These are phyloP conservation scores for Chalcis sispes DNA, from an alignment of 2,888 invertebrate genomes.

Conservation along the genomic window DNA sequence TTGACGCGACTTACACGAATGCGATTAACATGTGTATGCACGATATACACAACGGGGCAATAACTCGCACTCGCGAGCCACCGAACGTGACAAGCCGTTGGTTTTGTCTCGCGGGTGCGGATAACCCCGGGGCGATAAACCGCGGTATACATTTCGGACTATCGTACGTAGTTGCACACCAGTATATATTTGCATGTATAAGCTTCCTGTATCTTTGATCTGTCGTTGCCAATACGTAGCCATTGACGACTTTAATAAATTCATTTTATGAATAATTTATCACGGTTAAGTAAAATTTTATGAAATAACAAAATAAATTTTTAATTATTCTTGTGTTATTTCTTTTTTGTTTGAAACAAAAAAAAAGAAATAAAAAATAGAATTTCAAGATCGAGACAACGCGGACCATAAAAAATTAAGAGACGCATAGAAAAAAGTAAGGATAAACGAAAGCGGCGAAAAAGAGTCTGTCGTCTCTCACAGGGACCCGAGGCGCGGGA, in stretches of 20 bases:
- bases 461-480: constrained; percentile 51
- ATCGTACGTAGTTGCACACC: no score
- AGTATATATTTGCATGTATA: not conserved
- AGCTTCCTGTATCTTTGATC: not conserved
- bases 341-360: no score
- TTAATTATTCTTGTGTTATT: no score
- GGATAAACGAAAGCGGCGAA: constrained; percentile 48
- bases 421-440: constrained; percentile 1
- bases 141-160: no score
- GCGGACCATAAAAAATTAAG: not conserved
- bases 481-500: constrained; percentile 53
- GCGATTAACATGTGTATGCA: constrained; percentile 46
- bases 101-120: constrained; percentile 74
- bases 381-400: not conserved
- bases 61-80: constrained; percentile 56
- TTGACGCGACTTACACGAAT: constrained; percentile 66
- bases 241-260: no score
- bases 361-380: not conserved
- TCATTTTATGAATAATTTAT: no score
- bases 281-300: no score
- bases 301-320: no score
- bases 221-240: not conserved
- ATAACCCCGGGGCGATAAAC: constrained; percentile 74
- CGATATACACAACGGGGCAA: not conserved
- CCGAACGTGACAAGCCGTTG: constrained; percentile 71